Base-by-base conservation (phyloP, 1,140 invertebrate genomes). In the Dufourea novaeangliae region DNA sequence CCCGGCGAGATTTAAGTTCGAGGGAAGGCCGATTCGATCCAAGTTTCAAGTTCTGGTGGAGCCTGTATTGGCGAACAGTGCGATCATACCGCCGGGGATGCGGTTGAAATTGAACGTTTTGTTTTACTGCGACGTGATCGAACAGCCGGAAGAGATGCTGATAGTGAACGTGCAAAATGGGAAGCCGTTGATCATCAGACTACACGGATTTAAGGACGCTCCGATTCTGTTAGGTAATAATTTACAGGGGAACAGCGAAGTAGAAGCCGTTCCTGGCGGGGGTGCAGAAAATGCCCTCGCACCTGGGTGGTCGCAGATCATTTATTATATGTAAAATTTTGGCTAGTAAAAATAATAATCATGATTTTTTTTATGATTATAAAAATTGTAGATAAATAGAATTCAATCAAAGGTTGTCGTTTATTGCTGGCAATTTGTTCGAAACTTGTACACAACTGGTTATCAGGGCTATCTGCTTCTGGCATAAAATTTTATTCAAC, bases 41-140 rank as follows among this genome's bases (percentile, higher is more conserved):
- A 73, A 81, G 27, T 89, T 90, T 34, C 41, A 41, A 8, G 62
- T 90, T 39, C 69, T 78, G 7, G 17, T 90, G 5, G 57, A 87
- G 57, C 71, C 72, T 7, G 39, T 25, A 10, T 57, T 39, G 0
- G 63, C 57, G 20, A 61, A 88, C 50, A 78, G 66, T 1, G 52
- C 57, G 32, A 57, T 83, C 54, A 59, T 92, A 20, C 84, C 88
- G 0, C 90, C 91, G 6, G 91, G 91, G 20, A 88, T 92, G 85
- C 56, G 71, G 8, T 11, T 82, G 4, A 86, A 78, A 69, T 68
- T 92, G 8, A 69, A 81, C 11, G 61, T 91, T 25, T n/a, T 34
- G 5, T 92, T 88, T 59, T 62, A 46, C 14, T 79, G 84, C 2
- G 71, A 89, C n/a, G 63, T 57, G n/a, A 61, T 84, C 1, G 75